Evolutionary conservation across 2,888 invertebrate genomes (phyloP).

Genomic region (Rhamphomyia laevipes): DNA sequence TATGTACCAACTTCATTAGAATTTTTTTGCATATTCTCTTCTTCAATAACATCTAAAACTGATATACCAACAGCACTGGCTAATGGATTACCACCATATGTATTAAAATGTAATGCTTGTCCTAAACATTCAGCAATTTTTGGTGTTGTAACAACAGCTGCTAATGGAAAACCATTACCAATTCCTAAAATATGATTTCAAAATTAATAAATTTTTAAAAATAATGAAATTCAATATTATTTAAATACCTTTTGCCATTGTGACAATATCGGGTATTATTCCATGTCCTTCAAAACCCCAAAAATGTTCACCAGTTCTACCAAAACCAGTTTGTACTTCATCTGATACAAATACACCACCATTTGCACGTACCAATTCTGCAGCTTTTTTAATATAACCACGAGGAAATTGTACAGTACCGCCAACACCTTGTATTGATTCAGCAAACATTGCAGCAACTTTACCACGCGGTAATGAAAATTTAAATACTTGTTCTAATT

Average conservation of each 20-base stretch:
- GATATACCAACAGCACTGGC: slow-evolving; percentile 78
- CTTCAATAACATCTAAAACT: slow-evolving; percentile 89
- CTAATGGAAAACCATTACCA: slow-evolving; percentile 93
- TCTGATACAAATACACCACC: slow-evolving; percentile 88
- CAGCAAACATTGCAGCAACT: slow-evolving; percentile 84
- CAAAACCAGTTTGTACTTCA: slow-evolving; percentile 97
- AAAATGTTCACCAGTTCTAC: slow-evolving; percentile 82
- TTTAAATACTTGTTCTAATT: slow-evolving; percentile 55
- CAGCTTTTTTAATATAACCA: slow-evolving; percentile 70
- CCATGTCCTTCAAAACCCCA: slow-evolving; percentile 94
- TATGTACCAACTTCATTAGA: slow-evolving; percentile 66
- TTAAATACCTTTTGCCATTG: slow-evolving; percentile 84
- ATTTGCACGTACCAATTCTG: slow-evolving; percentile 59
- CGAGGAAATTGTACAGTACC: slow-evolving; percentile 88
- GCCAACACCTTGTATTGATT: slow-evolving; percentile 94
- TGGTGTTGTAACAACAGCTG: slow-evolving; percentile 85
- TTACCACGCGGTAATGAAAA: slow-evolving; percentile 66
- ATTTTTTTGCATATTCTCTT: slow-evolving; percentile 73
- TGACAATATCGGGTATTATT: slow-evolving; percentile 85
- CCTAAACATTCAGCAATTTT: slow-evolving; percentile 71
- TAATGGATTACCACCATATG: slow-evolving; percentile 91
- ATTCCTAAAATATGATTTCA: slow-evolving; percentile 44
- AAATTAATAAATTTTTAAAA: not conserved
- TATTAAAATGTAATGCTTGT: slow-evolving; percentile 80
- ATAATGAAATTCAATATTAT: not conserved